Base-by-base conservation (phyloP, 2,797 vertebrate species). In the Bryconaethiops microstoma region DNA sequence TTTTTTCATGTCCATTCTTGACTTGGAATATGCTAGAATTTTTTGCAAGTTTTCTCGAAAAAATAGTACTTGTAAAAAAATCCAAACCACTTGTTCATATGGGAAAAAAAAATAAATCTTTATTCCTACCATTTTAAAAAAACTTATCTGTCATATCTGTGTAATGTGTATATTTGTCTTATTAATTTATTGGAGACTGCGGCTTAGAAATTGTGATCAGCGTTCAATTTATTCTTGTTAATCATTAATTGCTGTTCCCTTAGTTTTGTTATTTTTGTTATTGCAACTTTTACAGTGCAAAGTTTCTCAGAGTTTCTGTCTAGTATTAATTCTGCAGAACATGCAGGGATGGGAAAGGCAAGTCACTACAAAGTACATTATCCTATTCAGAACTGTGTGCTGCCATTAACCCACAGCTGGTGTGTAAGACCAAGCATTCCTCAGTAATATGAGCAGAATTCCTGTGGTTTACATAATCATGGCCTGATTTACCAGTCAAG, bases 1-100 rank as follows among this genome's bases (percentile, higher is more conserved):
- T 89, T 93, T 92, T 93, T 92, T 93, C 93, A 95, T 94, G 90
- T 91, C 88, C 91, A 89, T 93, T 85, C 92, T 95, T 93, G 83
- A 88, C 91, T 93, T 95, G 95, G 94, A 95, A 95, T 96, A 96
- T 96, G 94, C 95, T 96, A 95, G 94, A 95, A 94, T 92, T 92
- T 94, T 96, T 96, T 96, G 95, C 95, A 96, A 96, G 96, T 97
- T 97, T 95, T 94, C 95, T 96, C 92, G 90, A 91, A 93, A 35
- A 92, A 90, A 92, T 93, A 92, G 87, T 88, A 94, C 93, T 96
- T 97, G 96, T 97, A 95, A 93, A 93, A 92, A 87, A 84, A 85
- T 92, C 88, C 35, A 92, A 93, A 92, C 88, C 93, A 94, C 91
- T 92, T 92, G 91, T 94, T 95, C 94, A 94, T 93, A 94, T 94